phyloP scores from a whole-genome alignment of 2,888 invertebrate genomes.

The Tetramorium bicarinatum region DNA sequence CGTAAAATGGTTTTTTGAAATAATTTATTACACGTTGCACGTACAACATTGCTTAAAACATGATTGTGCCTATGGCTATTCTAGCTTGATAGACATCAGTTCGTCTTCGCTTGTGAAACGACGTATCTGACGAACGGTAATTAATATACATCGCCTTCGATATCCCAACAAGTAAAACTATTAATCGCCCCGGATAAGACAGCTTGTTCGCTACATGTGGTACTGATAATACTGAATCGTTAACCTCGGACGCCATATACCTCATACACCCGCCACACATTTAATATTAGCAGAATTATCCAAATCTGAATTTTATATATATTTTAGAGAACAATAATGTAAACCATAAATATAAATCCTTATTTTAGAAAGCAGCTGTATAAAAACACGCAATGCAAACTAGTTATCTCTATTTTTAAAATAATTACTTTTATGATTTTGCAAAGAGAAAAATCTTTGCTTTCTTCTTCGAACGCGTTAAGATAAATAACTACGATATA shows the following conservation, averaged over 20 bases:
- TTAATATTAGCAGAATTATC: neutral
- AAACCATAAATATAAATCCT: neutral
- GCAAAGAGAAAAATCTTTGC: neutral
- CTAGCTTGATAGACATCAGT: too few relatives aligned
- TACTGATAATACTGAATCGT: constrained; percentile 9
- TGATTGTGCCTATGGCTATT: too few relatives aligned
- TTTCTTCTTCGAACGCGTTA: neutral
- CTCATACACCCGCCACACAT: neutral
- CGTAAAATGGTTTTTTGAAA: too few relatives aligned
- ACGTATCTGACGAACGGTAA: constrained; percentile 36
- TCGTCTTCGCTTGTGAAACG: constrained; percentile 31
- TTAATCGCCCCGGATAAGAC: constrained; percentile 41
- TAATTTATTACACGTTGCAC: too few relatives aligned
- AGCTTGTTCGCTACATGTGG: neutral
- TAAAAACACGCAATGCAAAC: neutral
- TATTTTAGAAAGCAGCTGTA: neutral
- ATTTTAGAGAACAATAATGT: neutral
- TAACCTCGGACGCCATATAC: neutral
- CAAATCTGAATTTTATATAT: neutral
- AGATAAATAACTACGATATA: neutral
- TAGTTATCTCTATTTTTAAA: neutral
- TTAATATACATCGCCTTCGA: constrained; percentile 46
- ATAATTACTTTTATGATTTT: neutral
- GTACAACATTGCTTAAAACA: too few relatives aligned
- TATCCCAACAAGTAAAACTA: constrained; percentile 40